These are phyloP conservation scores for Euschistus heros DNA, from an alignment of 1,140 invertebrate genomes.

Conservation along the genomic window DNA sequence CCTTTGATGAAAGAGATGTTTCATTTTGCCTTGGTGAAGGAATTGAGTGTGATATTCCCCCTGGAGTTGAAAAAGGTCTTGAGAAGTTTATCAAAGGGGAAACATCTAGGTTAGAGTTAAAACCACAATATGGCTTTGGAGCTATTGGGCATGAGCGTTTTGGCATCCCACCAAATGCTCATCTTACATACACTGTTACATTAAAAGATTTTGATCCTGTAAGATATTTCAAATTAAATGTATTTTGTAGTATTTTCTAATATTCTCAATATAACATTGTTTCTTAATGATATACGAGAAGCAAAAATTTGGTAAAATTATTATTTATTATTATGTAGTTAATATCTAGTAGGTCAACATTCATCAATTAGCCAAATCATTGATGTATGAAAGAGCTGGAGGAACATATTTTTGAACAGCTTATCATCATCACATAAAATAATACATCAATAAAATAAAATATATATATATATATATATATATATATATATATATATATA, in stretches of 20 bases:
- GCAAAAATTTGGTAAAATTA: no score
- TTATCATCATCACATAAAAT: no score
- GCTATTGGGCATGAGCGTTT: constrained; percentile 54
- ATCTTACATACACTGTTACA: constrained; percentile 70
- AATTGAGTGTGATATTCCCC: constrained; percentile 55
- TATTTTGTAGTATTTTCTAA: background rate
- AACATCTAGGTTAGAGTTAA: constrained; percentile 61
- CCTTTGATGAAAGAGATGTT: constrained; percentile 66
- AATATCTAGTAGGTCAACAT: no score
- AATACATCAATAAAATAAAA: no score
- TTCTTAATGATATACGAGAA: no score
- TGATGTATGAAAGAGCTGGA: no score
- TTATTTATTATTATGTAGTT: no score
- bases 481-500: no score
- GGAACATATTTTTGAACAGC: no score
- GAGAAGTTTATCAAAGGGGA: constrained; percentile 75
- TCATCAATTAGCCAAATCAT: no score
- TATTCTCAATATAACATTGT: background rate
- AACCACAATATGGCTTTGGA: constrained; percentile 75
- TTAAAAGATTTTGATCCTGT: constrained; percentile 62
- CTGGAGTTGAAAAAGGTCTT: constrained; percentile 76
- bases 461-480: no score
- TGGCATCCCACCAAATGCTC: constrained; percentile 66
- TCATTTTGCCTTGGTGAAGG: constrained; percentile 83
- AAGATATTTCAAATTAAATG: constrained; percentile 28